Evolutionary conservation across 1,140 invertebrate genomes (phyloP).

Genomic region (Trichonephila inaurata): DNA sequence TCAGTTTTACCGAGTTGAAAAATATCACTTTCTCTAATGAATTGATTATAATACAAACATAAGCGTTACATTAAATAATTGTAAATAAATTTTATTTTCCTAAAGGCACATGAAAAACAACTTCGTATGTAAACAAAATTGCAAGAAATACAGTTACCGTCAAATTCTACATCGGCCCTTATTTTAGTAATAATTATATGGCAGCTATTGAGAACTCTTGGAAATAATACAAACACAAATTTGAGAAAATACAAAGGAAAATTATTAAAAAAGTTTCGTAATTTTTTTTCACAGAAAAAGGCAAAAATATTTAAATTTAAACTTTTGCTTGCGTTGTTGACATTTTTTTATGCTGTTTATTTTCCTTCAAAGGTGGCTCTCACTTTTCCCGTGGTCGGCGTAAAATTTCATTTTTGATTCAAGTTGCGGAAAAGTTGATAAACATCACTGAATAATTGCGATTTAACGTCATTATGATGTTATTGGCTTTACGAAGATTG

Average conservation of each 20-base stretch:
- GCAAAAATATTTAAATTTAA: too few relatives aligned
- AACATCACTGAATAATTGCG: slow-evolving; percentile 56
- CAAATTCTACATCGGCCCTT: background rate
- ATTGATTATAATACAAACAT: too few relatives aligned
- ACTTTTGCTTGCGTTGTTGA: background rate
- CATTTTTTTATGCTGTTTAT: slow-evolving; percentile 11
- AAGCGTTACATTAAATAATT: too few relatives aligned
- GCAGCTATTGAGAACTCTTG: too few relatives aligned
- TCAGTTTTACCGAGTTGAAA: background rate
- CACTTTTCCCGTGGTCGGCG: slow-evolving; percentile 58
- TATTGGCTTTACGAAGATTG: background rate
- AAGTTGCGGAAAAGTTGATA: slow-evolving; percentile 68
- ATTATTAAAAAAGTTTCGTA: background rate
- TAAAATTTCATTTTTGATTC: slow-evolving; percentile 71
- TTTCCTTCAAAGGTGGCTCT: slow-evolving; percentile 49
- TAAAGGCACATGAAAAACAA: background rate
- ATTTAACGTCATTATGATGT: slow-evolving; percentile 56
- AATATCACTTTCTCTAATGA: too few relatives aligned
- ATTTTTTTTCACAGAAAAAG: background rate
- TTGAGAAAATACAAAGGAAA: background rate
- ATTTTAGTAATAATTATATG: too few relatives aligned
- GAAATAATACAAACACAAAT: too few relatives aligned
- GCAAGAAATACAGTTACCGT: background rate
- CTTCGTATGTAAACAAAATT: background rate
- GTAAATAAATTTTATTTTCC: too few relatives aligned